Evolutionary conservation across 2,113 vertebrate species (phyloP).

Genomic region (Siphamia tubifer): DNA sequence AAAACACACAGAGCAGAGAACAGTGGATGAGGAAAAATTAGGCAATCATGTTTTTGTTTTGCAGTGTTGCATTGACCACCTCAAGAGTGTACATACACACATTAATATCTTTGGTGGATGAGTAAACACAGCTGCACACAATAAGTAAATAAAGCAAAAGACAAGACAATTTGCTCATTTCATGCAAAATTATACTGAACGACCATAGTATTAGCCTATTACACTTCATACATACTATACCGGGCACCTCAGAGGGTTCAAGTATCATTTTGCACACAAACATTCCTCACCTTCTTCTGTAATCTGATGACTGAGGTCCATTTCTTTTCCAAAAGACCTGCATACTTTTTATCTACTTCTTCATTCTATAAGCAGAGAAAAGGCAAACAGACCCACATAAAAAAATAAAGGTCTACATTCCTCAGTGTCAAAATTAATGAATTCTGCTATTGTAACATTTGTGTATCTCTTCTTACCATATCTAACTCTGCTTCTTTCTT

Average conservation of each 20-base stretch:
- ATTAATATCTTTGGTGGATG: no score
- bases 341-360: slow-evolving; percentile 99
- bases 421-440: neutral
- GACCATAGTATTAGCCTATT: neutral
- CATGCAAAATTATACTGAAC: neutral
- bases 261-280: neutral
- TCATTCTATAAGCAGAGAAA: slow-evolving; percentile 86
- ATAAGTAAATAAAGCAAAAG: no score
- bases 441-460: no score
- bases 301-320: slow-evolving; percentile 99
- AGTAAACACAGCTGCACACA: no score
- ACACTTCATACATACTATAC: neutral
- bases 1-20: no score
- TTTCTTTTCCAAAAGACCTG: slow-evolving; percentile 99
- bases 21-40: no score
- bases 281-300: slow-evolving; percentile 93
- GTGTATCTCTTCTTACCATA: slow-evolving; percentile 83
- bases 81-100: no score
- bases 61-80: no score
- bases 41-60: no score
- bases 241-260: neutral
- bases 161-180: no score
- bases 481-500: slow-evolving; percentile 99
- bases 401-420: neutral
- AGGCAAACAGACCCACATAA: neutral